Base-by-base conservation (phyloP, 2,888 invertebrate genomes). In the Heliothis peltigera region DNA sequence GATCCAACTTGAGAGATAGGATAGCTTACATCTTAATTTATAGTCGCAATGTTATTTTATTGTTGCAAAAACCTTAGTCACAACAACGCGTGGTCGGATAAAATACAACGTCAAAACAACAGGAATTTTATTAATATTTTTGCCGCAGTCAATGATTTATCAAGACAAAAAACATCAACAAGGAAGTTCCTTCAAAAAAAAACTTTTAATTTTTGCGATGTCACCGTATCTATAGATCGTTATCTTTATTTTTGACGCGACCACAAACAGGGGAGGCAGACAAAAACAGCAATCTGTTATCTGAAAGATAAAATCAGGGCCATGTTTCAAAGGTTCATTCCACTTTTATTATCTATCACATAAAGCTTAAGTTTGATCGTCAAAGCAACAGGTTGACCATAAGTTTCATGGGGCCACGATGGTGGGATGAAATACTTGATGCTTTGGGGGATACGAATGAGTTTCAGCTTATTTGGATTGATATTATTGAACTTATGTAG, bases 331-430 rank as follows among this genome's bases (percentile, higher is more conserved):
- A 43, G 43, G 28, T 44, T 19, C 43, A 15, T 10, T 28, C 4
- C 21, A 32, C 21, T 74, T 78, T 64, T 78, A 75, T 51, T 32
- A 21, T 35, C 19, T 22, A 17, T 42, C 35, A 58, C 47, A 35
- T 51, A 65, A 57, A 63, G 62, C 49, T 63, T 54, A 52, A 61
- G 57, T 35, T 0, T 21, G 44, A 56, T 47, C 39, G n/a, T 47
- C 3, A 22, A 12, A 22, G 73, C 75, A 75, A 75, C 79, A 75
- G 76, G 75, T 79, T 6, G 43, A 32, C 54, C 39, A 19, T 18
- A 46, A 55, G 35, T 58, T 52, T 72, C 46, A 51, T 47, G 46
- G 18, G 10, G 19, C 43, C 32, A 21, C 21, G 44, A n/a, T 32
- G 10, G 2, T 39, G n/a, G 39, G 5, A 4, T 6, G n/a, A 42